A percentile compares a stretch with the other conserved stretches of the same genome.
Conservation (phyloP, 2,113 vertebrate genomes). For the Thalassoma bifasciatum region DNA sequence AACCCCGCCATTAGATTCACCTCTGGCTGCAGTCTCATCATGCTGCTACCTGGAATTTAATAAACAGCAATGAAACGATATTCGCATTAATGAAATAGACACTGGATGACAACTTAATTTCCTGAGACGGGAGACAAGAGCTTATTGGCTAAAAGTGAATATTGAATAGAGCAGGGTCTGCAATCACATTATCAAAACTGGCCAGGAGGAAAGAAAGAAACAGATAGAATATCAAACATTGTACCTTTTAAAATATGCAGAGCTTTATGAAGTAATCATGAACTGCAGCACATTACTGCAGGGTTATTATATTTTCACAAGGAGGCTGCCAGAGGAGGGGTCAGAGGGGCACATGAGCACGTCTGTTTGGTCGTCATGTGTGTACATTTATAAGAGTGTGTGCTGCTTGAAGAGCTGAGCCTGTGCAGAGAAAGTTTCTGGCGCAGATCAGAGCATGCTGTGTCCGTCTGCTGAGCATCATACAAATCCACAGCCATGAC, state of each 20-base stretch:
- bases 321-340: constrained; percentile 29
- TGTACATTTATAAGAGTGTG: background rate
- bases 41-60: constrained; percentile 73
- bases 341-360: constrained; percentile 28
- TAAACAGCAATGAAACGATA: constrained; percentile 75
- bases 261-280: constrained; percentile 78
- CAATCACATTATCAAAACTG: constrained; percentile 72
- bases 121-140: constrained; percentile 79
- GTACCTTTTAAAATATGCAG: constrained; percentile 73
- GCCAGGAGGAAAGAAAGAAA: constrained; percentile 65
- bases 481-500: constrained; percentile 16
- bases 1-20: constrained; percentile 49
- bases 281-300: constrained; percentile 56
- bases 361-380: constrained; percentile 11
- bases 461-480: constrained; percentile 21
- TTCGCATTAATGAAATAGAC: constrained; percentile 78
- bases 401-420: constrained; percentile 5
- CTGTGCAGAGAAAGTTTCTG: constrained; percentile 18
- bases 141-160: constrained; percentile 80
- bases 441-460: constrained; percentile 33
- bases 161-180: constrained; percentile 51
- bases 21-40: constrained; percentile 63
- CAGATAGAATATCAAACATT: constrained; percentile 74
- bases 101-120: constrained; percentile 81
- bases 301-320: constrained; percentile 54